Evolutionary conservation across 1,140 invertebrate species (phyloP).

Genomic region (Heliothis virescens): DNA sequence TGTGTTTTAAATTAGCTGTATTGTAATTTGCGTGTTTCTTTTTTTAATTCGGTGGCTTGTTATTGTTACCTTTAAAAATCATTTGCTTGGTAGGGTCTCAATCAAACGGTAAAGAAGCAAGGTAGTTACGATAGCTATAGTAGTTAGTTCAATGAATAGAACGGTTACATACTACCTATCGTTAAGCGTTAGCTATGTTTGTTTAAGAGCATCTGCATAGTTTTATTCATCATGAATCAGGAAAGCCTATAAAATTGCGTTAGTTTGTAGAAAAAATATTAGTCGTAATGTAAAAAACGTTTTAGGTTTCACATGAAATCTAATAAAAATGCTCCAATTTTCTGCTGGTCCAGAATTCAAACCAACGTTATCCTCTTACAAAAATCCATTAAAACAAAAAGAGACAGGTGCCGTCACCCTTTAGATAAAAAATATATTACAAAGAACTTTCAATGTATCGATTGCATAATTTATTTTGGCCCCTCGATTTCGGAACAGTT

Average conservation of each 20-base stretch:
- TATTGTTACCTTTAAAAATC: neutral
- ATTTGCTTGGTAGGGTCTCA: too few relatives aligned
- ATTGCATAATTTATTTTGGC: conserved; percentile 79
- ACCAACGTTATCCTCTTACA: neutral
- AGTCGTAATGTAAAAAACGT: too few relatives aligned
- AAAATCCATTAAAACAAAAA: conserved; percentile 50
- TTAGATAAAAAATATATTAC: conserved; percentile 74
- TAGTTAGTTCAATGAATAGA: too few relatives aligned
- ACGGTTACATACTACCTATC: too few relatives aligned
- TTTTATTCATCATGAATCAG: too few relatives aligned
- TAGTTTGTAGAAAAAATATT: too few relatives aligned
- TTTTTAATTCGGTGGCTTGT: conserved; percentile 11
- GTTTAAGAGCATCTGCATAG: too few relatives aligned
- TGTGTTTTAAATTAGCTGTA: conserved; percentile 52
- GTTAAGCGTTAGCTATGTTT: too few relatives aligned
- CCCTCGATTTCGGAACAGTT: conserved; percentile 77
- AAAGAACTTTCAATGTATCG: conserved; percentile 77
- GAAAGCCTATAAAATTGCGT: too few relatives aligned
- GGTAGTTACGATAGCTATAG: too few relatives aligned
- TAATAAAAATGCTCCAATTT: neutral
- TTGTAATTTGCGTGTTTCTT: conserved; percentile 38
- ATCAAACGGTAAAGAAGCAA: too few relatives aligned
- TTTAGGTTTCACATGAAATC: neutral
- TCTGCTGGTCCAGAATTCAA: too few relatives aligned
- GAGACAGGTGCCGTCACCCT: conserved; percentile 69